Evolutionary conservation across 2,888 invertebrate genomes (phyloP), one percentile per base, ranked within the genome.

Genomic region (Dynastes grantii): DNA sequence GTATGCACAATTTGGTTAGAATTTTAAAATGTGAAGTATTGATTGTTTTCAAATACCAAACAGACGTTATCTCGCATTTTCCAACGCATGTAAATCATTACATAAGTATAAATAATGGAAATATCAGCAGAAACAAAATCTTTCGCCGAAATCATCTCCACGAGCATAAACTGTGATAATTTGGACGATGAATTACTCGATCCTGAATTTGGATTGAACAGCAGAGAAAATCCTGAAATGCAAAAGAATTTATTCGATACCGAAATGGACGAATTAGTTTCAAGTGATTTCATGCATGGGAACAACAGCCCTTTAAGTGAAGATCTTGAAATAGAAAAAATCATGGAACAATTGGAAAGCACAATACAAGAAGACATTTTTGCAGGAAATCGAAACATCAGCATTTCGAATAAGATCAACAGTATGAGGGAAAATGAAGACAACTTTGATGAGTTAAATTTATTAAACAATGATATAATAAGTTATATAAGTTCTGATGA

Each of bases 401-500:
- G n/a, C 45, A 75, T 49, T 2, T 53, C 68, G 29, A 68, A 51
- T 13, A 40, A 49, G 22, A 51, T 13, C 13, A 29, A 67, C 40
- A 40, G 40, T 8, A 27, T 11, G 22, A 51, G 29, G 27, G 68
- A 68, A 13, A 68, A 16, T n/a, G 68, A 68, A n/a, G 68, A 51
- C 2, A 68, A 68, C n/a, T 51, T 68, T 8, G 61, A 63, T 6
- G 73, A 75, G 40, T 58, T 61, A 45, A 75, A 75, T 22, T n/a
- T 75, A n/a, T 49, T 49, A 45, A 75, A 61, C 13, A 49, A 27
- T 6, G 61, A 75, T 29, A 75, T 61, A 61, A 61, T 68, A 29
- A 68, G 68, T 29, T 68, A 61, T 61, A 49, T 75, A 40, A 49
- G 61, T 40, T 49, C 61, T 1, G 73, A 75, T n/a, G 73, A 75